Percentiles rank a stretch among this genome's conserved stretches.
Conservation (phyloP, 2,797 vertebrate species). For the Limosa lapponica region DNA sequence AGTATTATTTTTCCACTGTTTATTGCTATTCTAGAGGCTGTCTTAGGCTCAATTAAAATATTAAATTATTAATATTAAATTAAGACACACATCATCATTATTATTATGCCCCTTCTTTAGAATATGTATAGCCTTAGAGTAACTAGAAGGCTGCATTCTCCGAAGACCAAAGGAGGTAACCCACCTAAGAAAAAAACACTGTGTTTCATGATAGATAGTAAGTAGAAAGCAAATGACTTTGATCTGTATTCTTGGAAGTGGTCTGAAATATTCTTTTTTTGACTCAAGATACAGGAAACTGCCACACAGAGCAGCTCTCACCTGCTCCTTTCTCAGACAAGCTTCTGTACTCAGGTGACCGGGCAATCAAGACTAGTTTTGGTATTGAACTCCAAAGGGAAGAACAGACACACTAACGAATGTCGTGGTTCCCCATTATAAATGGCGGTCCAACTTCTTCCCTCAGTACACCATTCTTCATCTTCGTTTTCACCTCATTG, state of each 20-base stretch:
- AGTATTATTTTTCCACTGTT: not conserved
- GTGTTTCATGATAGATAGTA: not conserved
- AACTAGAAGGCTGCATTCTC: not conserved
- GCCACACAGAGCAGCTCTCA: not conserved
- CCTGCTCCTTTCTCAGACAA: not conserved
- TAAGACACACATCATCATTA: not conserved
- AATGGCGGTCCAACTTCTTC: accelerated
- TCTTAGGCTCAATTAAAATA: not conserved
- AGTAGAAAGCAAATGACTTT: not conserved
- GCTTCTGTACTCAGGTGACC: not conserved
- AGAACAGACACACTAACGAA: not conserved
- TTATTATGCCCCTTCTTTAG: not conserved
- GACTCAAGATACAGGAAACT: not conserved
- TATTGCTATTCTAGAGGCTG: not conserved
- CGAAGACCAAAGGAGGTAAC: not conserved
- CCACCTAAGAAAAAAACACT: too few species aligned
- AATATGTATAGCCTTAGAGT: not conserved
- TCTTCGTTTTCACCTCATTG: accelerated
- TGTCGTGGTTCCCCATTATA: not conserved
- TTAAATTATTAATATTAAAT: not conserved
- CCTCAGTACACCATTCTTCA: not conserved
- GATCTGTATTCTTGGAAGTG: not conserved
- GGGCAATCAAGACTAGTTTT: not conserved
- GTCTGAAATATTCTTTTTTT: not conserved
- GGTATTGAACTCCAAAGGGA: not conserved